phyloP scores from a whole-genome alignment of 2,113 vertebrate species.

The Terrapene triunguis region DNA sequence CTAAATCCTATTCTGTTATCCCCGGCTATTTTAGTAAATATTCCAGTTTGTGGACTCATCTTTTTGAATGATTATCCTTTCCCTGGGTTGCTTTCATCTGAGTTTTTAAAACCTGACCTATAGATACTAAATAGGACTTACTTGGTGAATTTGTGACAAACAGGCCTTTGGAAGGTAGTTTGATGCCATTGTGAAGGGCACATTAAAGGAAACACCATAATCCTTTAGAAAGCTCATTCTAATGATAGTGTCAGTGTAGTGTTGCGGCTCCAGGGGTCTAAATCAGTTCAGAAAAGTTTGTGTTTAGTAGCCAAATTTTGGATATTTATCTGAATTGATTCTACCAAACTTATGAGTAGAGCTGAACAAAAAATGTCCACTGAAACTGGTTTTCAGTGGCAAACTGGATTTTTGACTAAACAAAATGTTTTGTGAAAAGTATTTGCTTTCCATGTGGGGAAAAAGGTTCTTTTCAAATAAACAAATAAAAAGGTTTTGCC shows the following conservation, averaged over 20 bases:
- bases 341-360: not conserved
- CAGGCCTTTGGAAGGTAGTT: not conserved
- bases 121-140: not conserved
- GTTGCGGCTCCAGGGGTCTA: not conserved
- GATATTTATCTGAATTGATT: not conserved
- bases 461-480: not conserved
- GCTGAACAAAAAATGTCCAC: rapidly evolving
- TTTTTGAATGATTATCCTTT: not conserved
- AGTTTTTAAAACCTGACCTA: not conserved
- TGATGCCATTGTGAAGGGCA: not conserved
- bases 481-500: not conserved
- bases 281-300: not conserved
- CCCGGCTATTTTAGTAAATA: not conserved
- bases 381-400: not conserved
- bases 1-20: slow-evolving; percentile 22
- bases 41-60: not conserved
- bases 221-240: not conserved
- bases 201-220: not conserved
- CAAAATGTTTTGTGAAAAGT: not conserved
- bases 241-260: not conserved
- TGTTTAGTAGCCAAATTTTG: not conserved
- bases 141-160: not conserved
- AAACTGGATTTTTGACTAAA: not conserved
- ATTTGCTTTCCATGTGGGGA: not conserved
- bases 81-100: not conserved